Base-by-base conservation (phyloP, 2,113 vertebrate species). In the Gobio gobio region DNA sequence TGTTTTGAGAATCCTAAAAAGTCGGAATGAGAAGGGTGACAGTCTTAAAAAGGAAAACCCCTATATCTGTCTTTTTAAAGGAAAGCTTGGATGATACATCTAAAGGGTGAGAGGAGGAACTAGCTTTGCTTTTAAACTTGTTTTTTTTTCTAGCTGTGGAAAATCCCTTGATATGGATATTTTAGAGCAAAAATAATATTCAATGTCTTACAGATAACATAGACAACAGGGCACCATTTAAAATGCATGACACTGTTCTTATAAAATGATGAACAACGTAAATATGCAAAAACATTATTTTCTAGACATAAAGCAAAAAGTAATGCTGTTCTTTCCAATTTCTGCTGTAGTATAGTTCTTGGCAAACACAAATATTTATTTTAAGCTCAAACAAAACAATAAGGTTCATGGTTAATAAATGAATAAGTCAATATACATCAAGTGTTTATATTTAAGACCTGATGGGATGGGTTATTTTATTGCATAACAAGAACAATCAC, bases 1-100 rank as follows among this genome's bases (percentile, higher is more conserved):
- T 61, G 43, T 79, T 86, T 90, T 86, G 80, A 86, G 88, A 83
- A 88, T 89, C 87, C 83, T 81, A 76, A 88, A 68, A 87, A 59
- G 29, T 63, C 6, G 77, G 72, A 86, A 66, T 4, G 10, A 29
- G 61, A 83, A 36, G 24, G 47, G 9, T 20, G 24, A 14, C 36
- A 63, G 70, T 47, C 43, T 74, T 45, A 49, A 33, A 81, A 81
- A 29, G 24, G 76, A 47, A 66, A 64, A 80, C 33, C 7, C 14
- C 1, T 59, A 45, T 59, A 45, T 9, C 78, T 20, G 40, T 79
- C 40, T 63, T 80, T 78, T 29, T 49, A 29, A 83, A 18, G 24
- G 49, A 86, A 88, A 72, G 58, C 72, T 82, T 54, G 33, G 70
- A 83, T 24, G 75, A 87, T 24, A 13, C 40, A 80, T 81, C 59